Base-by-base conservation (phyloP, 2,797 vertebrate genomes). In the Galagoides demidoff region DNA sequence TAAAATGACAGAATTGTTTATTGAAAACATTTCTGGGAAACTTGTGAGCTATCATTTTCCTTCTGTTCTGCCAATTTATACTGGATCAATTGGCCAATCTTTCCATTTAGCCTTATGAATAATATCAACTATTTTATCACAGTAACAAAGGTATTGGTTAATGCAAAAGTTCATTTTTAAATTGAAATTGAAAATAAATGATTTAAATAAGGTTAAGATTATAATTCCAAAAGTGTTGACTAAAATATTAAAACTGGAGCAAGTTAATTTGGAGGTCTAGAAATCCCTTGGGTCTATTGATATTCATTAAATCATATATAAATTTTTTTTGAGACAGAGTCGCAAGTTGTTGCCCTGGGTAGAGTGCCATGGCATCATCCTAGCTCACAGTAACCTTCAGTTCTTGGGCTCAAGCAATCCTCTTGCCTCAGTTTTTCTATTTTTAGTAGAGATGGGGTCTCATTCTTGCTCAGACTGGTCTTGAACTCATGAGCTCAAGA, bases 101-200 rank as follows among this genome's bases (percentile, higher is more conserved):
- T 90, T 87, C 89, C 71, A 87, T 86, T 86, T 89, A 85, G 66
- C 52, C 34, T 95, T 77, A 82, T 68, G 43, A 94, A 91, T 94
- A 66, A 52, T 45, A 83, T 4, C 81, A 22, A 77, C 2, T 31
- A 52, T 93, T 87, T 94, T 77, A 61, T 17, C 31, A 27, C 27
- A 7, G 31, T 57, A 86, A 94, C 39, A 34, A 37, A 92, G 61
- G 23, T 10, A 61, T 70, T 86, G 93, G 57, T 95, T 84, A 73
- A 95, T 81, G n/a, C 70, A 68, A 94, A 91, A 71, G 2, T 84
- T 88, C 95, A 86, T 52, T 94, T 85, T 92, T 71, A 95, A 96
- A 94, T 96, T 81, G 70, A 94, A 89, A 92, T 49, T 81, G 39
- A 82, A 95, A 96, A 82, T 89, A 92, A 77, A 59, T 93, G 14